Percentiles rank a stretch among this genome's conserved stretches.
phyloP scores from a whole-genome alignment of 2,888 invertebrate species.

The Myopa testacea region DNA sequence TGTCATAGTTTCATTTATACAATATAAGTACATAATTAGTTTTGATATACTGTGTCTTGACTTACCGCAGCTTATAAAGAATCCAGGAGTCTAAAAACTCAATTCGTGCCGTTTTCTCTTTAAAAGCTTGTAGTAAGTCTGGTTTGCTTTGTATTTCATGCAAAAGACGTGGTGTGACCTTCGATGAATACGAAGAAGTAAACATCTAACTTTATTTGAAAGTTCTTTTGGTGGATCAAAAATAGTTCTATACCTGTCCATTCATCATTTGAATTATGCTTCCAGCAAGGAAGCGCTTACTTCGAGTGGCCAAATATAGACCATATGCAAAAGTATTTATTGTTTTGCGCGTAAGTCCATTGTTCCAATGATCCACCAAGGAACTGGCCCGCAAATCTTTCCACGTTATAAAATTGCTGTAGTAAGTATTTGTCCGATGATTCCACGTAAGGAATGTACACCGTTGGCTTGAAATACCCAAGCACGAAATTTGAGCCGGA shows the following conservation, averaged over 20 bases:
- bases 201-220: not conserved
- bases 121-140: conserved; percentile 75
- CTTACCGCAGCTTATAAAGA: conserved; percentile 79
- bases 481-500: conserved; percentile 77
- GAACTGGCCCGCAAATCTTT: conserved; percentile 84
- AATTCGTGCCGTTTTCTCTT: conserved; percentile 77
- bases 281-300: conserved; percentile 84
- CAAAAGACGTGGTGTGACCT: conserved; percentile 82
- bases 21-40: not conserved
- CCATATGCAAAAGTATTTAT: conserved; percentile 68
- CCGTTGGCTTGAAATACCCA: conserved; percentile 87
- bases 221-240: not conserved
- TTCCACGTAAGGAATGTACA: conserved; percentile 89
- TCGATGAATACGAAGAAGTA: not conserved
- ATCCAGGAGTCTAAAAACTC: conserved; percentile 96
- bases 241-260: conserved; percentile 74
- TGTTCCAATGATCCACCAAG: conserved; percentile 82
- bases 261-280: conserved; percentile 88
- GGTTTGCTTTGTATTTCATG: conserved; percentile 83
- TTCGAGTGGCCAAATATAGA: conserved; percentile 82
- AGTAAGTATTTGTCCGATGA: conserved; percentile 77
- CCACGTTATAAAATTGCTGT: conserved; percentile 91
- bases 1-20: not conserved
- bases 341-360: conserved; percentile 78
- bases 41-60: not conserved